Conservation (phyloP, 2,888 invertebrate genomes). For the Smittia sp. region DNA sequence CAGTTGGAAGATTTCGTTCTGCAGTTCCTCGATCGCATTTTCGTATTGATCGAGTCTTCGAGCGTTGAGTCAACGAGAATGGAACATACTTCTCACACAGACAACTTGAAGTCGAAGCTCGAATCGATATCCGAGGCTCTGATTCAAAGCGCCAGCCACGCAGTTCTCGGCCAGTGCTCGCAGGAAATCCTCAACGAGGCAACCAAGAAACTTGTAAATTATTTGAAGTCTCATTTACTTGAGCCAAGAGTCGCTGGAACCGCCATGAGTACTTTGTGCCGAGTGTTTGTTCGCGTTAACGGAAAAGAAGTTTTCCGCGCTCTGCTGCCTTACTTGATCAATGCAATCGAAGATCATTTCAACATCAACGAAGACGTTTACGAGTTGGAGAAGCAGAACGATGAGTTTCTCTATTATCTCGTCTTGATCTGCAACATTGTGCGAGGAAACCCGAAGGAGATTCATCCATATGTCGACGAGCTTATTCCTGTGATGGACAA, state of each 20-base stretch:
- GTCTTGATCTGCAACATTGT: slow-evolving; percentile 70
- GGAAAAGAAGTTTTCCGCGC: slow-evolving; percentile 67
- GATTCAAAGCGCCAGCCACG: slow-evolving; percentile 64
- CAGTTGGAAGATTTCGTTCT: slow-evolving; percentile 86
- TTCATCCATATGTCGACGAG: slow-evolving; percentile 65
- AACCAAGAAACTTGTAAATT: slow-evolving; percentile 70
- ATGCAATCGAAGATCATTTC: slow-evolving; percentile 61
- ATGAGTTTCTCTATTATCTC: slow-evolving; percentile 74
- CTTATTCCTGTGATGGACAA: slow-evolving; percentile 67
- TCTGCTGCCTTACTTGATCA: slow-evolving; percentile 70
- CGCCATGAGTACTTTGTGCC: slow-evolving; percentile 70
- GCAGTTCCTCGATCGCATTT: slow-evolving; percentile 77
- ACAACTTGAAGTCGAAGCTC: slow-evolving; percentile 63
- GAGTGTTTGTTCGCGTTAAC: slow-evolving; percentile 64
- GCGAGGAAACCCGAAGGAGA: slow-evolving; percentile 62
- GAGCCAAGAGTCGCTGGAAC: slow-evolving; percentile 82
- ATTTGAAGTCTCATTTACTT: slow-evolving; percentile 70
- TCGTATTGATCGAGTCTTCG: slow-evolving; percentile 68
- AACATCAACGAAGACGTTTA: slow-evolving; percentile 64
- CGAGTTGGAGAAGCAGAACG: slow-evolving; percentile 74
- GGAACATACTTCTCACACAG: slow-evolving; percentile 57
- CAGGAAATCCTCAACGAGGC: slow-evolving; percentile 62
- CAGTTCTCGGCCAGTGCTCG: slow-evolving; percentile 71
- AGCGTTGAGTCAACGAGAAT: slow-evolving; percentile 65
- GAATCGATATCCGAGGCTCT: slow-evolving; percentile 72